phyloP scores from a whole-genome alignment of 2,888 invertebrate genomes.

The Drosophila pullipes region DNA sequence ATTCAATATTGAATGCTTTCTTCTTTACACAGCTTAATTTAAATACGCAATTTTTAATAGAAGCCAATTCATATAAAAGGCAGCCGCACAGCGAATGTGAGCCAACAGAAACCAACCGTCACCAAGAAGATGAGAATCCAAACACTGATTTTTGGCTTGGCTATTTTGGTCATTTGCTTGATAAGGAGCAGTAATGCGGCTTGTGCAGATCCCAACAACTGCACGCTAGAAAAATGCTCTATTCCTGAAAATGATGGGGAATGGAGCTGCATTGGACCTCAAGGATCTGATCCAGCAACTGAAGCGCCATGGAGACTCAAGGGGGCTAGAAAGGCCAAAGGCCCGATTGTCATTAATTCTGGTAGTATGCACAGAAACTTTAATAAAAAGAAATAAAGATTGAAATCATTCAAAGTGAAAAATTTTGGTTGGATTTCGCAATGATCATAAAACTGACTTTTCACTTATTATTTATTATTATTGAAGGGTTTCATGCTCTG shows the following conservation, averaged over 20 bases:
- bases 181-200: too few relatives aligned
- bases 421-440: background rate
- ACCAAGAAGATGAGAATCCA: background rate
- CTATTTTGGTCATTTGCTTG: too few relatives aligned
- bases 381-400: background rate
- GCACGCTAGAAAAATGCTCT: too few relatives aligned
- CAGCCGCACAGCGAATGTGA: too few relatives aligned
- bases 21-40: background rate
- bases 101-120: background rate
- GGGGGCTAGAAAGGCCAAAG: background rate
- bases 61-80: background rate
- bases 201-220: too few relatives aligned
- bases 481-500: too few relatives aligned
- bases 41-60: background rate
- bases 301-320: background rate
- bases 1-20: background rate
- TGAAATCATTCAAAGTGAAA: background rate
- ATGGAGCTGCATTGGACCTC: too few relatives aligned
- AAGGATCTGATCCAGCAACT: too few relatives aligned
- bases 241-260: too few relatives aligned
- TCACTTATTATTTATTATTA: background rate
- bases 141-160: background rate
- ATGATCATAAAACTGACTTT: background rate
- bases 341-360: background rate
- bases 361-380: background rate